Conservation (phyloP, 2,113 vertebrate genomes). For the Tachysurus fulvidraco region DNA sequence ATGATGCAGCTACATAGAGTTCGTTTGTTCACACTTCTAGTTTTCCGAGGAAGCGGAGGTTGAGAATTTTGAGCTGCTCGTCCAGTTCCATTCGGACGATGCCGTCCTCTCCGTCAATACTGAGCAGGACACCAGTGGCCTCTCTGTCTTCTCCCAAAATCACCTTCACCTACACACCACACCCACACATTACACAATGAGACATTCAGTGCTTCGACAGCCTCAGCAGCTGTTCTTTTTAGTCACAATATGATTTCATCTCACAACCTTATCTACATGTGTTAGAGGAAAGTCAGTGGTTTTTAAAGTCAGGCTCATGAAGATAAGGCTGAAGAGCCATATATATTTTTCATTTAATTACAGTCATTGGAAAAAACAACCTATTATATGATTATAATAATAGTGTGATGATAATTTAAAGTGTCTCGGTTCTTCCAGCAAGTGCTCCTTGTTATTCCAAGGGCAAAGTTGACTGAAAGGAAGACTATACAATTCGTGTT, state of each 20-base stretch:
- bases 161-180: slow-evolving; percentile 82
- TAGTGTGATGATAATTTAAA: too few species aligned
- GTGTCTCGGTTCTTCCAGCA: too few species aligned
- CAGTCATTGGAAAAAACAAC: neutral
- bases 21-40: slow-evolving; percentile 73
- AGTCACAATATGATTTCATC: neutral
- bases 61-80: slow-evolving; percentile 90
- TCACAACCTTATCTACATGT: neutral
- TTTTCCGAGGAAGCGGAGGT: slow-evolving; percentile 89
- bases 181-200: neutral
- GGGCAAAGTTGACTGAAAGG: neutral
- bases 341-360: neutral
- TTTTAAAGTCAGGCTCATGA: neutral
- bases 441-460: too few species aligned
- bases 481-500: neutral
- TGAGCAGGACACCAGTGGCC: slow-evolving; percentile 86
- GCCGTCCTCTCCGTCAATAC: slow-evolving; percentile 90
- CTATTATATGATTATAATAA: too few species aligned
- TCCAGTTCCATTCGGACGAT: slow-evolving; percentile 92
- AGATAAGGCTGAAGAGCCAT: neutral
- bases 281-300: neutral
- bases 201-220: neutral
- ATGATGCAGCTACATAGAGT: slow-evolving; percentile 2
- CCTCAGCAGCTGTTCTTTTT: neutral
- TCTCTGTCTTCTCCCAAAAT: slow-evolving; percentile 91